Conservation (phyloP, 2,113 vertebrate species). For the Thymallus thymallus region DNA sequence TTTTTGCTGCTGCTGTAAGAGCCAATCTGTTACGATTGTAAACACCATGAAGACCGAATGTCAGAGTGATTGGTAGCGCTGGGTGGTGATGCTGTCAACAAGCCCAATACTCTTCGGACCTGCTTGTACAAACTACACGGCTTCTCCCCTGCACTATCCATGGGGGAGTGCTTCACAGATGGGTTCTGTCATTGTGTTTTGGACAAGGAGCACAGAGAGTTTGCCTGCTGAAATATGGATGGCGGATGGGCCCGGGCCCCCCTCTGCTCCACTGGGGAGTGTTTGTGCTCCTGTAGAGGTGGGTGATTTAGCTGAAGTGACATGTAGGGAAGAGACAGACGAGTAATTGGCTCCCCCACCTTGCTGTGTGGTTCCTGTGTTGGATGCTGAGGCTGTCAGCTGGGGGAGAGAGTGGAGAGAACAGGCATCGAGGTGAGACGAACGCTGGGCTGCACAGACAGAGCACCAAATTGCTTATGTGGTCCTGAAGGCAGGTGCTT, state of each 20-base stretch:
- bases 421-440: background rate
- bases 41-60: slow-evolving; percentile 8
- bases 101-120: too few species aligned
- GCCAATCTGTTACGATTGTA: slow-evolving; percentile 8
- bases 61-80: slow-evolving; percentile 5
- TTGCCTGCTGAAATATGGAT: slow-evolving; percentile 28
- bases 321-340: slow-evolving; percentile 30
- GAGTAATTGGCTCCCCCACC: slow-evolving; percentile 50
- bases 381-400: slow-evolving; percentile 19
- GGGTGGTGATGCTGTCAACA: too few species aligned
- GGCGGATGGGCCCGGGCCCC: too few species aligned
- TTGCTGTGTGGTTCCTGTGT: slow-evolving; percentile 25
- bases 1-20: background rate
- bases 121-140: background rate
- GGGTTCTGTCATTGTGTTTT: slow-evolving; percentile 21
- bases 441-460: background rate
- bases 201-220: background rate
- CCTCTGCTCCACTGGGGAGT: slow-evolving; percentile 6
- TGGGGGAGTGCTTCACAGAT: slow-evolving; percentile 18
- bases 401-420: background rate
- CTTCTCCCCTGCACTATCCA: background rate
- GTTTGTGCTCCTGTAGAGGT: slow-evolving; percentile 16
- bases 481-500: background rate
- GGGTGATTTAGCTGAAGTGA: slow-evolving; percentile 38
- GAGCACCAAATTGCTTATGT: background rate